Conservation (phyloP, 2,888 invertebrate genomes). For the Yponomeuta evonymella region DNA sequence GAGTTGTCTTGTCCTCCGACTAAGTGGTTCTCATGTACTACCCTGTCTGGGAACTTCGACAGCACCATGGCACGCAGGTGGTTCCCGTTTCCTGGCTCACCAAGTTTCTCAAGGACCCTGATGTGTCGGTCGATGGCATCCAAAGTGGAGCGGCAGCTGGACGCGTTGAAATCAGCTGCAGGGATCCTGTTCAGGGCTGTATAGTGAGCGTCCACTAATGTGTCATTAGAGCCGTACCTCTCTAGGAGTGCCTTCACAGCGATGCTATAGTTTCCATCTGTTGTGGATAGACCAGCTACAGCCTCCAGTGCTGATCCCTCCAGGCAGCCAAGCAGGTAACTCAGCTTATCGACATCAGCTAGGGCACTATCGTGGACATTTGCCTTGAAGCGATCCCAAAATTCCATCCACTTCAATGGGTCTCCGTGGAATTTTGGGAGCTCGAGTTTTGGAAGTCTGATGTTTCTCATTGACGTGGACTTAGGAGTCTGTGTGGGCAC, state of each 20-base stretch:
- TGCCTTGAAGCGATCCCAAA: constrained; percentile 28
- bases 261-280: constrained; percentile 23
- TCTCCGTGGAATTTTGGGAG: no score
- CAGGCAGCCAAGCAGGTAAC: constrained; percentile 24
- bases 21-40: constrained; percentile 23
- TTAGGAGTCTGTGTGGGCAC: no score
- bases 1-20: constrained; percentile 2
- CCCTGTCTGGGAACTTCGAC: constrained; percentile 25
- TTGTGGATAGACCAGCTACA: constrained; percentile 20
- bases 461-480: no score
- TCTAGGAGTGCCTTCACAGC: constrained; percentile 17
- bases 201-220: constrained; percentile 24
- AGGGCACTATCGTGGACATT: constrained; percentile 24
- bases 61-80: constrained; percentile 20
- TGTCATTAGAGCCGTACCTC: constrained; percentile 19
- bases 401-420: constrained; percentile 1
- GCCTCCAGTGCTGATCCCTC: constrained; percentile 22
- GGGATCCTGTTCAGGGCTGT: neutral
- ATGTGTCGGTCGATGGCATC: constrained; percentile 27
- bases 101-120: no score
- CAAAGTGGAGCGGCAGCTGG: constrained; percentile 15
- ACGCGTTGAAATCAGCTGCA: constrained; percentile 21
- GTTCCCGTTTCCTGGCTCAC: no score
- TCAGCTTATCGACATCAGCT: constrained; percentile 27
- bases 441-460: no score